Evolutionary conservation across 2,113 vertebrate species (phyloP).

Genomic region (Lophotis ruficrista): DNA sequence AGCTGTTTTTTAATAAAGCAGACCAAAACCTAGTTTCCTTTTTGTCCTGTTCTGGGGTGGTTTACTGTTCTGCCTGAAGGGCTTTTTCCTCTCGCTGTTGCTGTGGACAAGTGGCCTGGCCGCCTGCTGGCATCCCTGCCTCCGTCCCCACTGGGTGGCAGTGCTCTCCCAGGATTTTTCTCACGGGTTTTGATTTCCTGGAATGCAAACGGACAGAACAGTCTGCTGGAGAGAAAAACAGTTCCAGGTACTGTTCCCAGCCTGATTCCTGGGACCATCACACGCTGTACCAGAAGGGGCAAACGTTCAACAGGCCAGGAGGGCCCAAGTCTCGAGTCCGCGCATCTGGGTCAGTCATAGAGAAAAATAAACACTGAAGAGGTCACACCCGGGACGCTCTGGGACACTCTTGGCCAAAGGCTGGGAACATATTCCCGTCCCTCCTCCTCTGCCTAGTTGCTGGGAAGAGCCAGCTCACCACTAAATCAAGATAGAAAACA

Average conservation of each 20-base stretch:
- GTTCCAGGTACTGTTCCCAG: conserved; percentile 16
- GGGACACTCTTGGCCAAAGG: conserved; percentile 35
- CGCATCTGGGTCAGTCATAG: conserved; percentile 10
- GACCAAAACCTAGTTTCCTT: neutral
- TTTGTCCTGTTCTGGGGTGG: neutral
- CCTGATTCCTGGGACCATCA: neutral
- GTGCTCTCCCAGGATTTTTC: neutral
- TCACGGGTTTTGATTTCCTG: neutral
- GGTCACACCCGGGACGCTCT: neutral
- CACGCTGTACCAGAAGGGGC: neutral
- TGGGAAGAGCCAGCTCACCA: conserved; percentile 18
- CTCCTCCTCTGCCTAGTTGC: neutral
- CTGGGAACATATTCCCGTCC: conserved; percentile 1
- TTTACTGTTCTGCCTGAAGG: neutral
- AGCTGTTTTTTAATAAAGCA: conserved; percentile 46
- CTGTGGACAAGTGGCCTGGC: fast-evolving
- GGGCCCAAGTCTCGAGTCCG: neutral
- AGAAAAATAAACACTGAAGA: conserved; percentile 12
- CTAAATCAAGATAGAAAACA: conserved; percentile 35
- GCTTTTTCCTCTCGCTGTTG: fast-evolving
- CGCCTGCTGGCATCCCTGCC: neutral
- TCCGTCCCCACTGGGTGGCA: conserved; percentile 45
- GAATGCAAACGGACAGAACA: neutral
- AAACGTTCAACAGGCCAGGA: neutral
- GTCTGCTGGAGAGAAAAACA: neutral